Evolutionary conservation across 2,797 vertebrate species (phyloP).

Genomic region (Manis pentadactyla): DNA sequence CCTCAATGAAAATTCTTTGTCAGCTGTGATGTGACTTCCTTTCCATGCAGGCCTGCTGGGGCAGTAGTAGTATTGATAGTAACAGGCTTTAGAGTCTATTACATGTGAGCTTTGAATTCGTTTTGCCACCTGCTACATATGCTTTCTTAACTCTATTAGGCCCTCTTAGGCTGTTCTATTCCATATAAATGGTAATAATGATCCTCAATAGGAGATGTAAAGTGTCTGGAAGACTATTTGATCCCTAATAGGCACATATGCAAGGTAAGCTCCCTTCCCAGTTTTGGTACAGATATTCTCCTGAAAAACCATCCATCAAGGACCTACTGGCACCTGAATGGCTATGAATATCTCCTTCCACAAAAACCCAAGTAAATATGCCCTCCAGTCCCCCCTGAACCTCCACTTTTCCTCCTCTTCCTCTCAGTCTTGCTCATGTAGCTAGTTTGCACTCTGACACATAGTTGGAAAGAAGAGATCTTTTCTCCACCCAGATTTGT

Average conservation of each 20-base stretch:
- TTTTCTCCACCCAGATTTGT: background rate
- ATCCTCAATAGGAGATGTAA: background rate
- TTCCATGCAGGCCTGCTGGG: background rate
- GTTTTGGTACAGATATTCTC: background rate
- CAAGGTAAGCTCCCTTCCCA: background rate
- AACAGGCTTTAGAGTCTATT: background rate
- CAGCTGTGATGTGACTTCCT: background rate
- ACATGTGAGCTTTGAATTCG: background rate
- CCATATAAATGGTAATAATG: background rate
- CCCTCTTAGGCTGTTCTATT: background rate
- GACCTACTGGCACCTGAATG: background rate
- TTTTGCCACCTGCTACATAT: background rate
- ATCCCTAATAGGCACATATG: background rate
- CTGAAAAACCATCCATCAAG: background rate
- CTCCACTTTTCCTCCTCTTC: background rate
- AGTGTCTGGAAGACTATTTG: background rate
- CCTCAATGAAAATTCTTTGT: background rate
- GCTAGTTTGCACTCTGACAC: conserved; percentile 33
- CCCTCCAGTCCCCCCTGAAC: background rate
- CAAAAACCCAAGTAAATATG: background rate
- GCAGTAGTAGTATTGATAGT: too few relatives aligned
- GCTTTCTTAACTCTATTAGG: background rate
- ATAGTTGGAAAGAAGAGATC: conserved; percentile 59
- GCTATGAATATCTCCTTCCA: background rate
- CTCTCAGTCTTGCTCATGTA: background rate